These are phyloP conservation scores for Nyctalus aviator DNA, from an alignment of 2,797 vertebrate species.

Conservation along the genomic window DNA sequence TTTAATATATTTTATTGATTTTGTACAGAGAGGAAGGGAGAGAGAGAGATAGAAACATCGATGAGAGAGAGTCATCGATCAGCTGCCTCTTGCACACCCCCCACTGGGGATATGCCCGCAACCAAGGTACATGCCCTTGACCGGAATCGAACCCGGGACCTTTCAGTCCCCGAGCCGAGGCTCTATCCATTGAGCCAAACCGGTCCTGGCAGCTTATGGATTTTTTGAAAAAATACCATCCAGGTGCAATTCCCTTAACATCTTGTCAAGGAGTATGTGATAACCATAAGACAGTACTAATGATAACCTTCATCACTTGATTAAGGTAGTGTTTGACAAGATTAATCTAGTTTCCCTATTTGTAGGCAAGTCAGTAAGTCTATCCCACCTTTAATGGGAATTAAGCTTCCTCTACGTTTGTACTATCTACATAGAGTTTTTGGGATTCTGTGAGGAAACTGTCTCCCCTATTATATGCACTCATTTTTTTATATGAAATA, in stretches of 20 bases:
- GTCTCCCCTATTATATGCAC: neutral
- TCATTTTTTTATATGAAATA: neutral
- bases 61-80: no score
- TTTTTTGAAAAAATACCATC: neutral
- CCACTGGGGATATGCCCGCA: no score
- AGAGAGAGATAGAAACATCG: no score
- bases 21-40: no score
- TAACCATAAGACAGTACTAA: neutral
- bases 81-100: no score
- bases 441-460: conserved; percentile 43
- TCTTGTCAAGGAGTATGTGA: neutral
- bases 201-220: neutral
- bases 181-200: no score
- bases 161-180: no score
- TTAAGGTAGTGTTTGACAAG: conserved; percentile 17
- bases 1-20: no score
- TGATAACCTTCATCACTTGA: neutral
- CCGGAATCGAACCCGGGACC: no score
- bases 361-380: neutral
- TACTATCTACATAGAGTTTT: neutral
- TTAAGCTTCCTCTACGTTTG: neutral
- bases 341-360: neutral
- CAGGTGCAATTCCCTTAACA: neutral
- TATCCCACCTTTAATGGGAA: neutral
- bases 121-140: no score